A percentile compares a stretch with the other conserved stretches of the same genome.
phyloP scores from a whole-genome alignment of 1,140 invertebrate genomes.

The Parasteatoda tepidariorum region DNA sequence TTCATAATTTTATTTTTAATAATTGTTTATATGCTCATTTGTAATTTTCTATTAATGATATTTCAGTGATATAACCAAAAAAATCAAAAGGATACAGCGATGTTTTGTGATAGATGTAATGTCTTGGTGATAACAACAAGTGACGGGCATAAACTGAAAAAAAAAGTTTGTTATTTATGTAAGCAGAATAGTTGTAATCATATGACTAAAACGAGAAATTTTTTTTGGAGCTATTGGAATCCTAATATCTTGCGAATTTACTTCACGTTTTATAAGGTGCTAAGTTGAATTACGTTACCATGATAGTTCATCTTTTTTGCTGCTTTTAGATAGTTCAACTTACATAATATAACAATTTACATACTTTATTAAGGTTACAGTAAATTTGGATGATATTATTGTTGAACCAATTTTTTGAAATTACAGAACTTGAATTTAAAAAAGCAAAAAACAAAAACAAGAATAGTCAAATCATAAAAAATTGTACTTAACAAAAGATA shows the following conservation, averaged over 20 bases:
- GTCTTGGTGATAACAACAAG: constrained; percentile 76
- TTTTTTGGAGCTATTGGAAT: neutral
- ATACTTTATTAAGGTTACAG: no score
- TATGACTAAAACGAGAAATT: neutral
- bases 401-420: no score
- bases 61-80: no score
- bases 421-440: no score
- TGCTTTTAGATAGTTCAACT: neutral
- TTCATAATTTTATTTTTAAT: no score
- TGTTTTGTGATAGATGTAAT: constrained; percentile 77
- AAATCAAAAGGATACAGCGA: constrained; percentile 73
- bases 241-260: neutral
- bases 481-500: no score
- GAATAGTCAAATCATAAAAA: no score
- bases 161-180: neutral
- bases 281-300: neutral
- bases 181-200: neutral
- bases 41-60: no score
- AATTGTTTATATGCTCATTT: no score
- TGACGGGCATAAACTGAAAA: constrained; percentile 74
- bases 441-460: no score
- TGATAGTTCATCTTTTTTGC: neutral
- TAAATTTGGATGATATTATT: no score
- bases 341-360: neutral
- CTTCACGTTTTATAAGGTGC: neutral